Conservation (phyloP, 1,140 invertebrate species). For the Drosophila jambulina region DNA sequence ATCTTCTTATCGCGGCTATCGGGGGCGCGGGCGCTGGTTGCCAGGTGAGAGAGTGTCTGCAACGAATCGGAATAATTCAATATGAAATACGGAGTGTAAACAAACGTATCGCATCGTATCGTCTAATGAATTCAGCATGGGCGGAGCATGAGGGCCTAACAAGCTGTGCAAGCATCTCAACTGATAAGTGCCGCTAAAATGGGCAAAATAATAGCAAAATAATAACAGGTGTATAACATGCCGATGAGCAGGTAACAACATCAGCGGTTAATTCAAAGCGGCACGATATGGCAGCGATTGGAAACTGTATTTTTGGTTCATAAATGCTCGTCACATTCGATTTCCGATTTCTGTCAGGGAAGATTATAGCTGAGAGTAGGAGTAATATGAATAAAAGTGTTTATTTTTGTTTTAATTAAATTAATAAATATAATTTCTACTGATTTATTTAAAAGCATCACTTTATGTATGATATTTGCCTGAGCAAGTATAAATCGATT, state of each 20-base stretch:
- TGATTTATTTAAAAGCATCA: too few relatives aligned
- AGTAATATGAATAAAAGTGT: too few relatives aligned
- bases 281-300: conserved; percentile 17
- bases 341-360: not conserved
- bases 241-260: conserved; percentile 20
- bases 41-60: conserved; percentile 36
- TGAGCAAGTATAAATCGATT: too few relatives aligned
- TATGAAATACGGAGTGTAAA: conserved; percentile 19
- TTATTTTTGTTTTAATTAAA: too few relatives aligned
- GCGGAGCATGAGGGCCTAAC: conserved; percentile 29
- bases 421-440: too few relatives aligned
- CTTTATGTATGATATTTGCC: too few relatives aligned
- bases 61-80: conserved; percentile 54
- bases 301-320: conserved; percentile 1
- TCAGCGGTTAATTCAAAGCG: conserved; percentile 28
- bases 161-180: conserved; percentile 28
- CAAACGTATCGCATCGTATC: conserved; percentile 13
- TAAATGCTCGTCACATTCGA: not conserved
- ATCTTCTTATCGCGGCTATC: conserved; percentile 57
- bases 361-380: not conserved
- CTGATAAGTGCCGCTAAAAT: conserved; percentile 40
- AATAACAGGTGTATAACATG: conserved; percentile 37
- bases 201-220: conserved; percentile 35
- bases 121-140: conserved; percentile 28
- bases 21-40: not conserved